Evolutionary conservation across 2,797 vertebrate genomes (phyloP).

Genomic region (Arrhamphus sclerolepis): DNA sequence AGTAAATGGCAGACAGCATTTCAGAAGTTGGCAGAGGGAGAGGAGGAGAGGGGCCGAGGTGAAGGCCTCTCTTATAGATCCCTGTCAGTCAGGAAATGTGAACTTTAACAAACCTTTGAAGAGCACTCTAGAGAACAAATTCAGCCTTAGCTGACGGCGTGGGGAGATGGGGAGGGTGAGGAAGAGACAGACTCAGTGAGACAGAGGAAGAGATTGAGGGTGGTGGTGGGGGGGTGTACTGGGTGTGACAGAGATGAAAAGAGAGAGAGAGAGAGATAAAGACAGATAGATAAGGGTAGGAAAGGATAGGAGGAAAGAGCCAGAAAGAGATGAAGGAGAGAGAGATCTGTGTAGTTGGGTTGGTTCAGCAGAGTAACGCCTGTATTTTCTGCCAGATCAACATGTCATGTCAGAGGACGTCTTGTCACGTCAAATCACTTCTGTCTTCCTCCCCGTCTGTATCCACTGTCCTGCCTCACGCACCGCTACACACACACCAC

Average conservation of each 20-base stretch:
- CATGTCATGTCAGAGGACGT: slow-evolving; percentile 80
- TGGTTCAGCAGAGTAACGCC: slow-evolving; percentile 77
- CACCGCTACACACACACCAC: slow-evolving; percentile 67
- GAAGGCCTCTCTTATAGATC: slow-evolving; percentile 78
- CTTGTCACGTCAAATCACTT: slow-evolving; percentile 83
- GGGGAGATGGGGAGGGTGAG: slow-evolving; percentile 43
- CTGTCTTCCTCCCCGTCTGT: slow-evolving; percentile 71
- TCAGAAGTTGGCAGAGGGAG: slow-evolving; percentile 64
- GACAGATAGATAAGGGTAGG: slow-evolving; percentile 44
- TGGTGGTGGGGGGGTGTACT: slow-evolving; percentile 12
- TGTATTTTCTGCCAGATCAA: slow-evolving; percentile 85
- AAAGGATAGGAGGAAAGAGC: slow-evolving; percentile 47
- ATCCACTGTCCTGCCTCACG: slow-evolving; percentile 76
- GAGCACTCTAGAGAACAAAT: slow-evolving; percentile 83
- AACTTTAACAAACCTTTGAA: slow-evolving; percentile 84
- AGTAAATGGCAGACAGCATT: slow-evolving; percentile 73
- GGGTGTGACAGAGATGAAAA: slow-evolving; percentile 62
- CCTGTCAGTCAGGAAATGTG: slow-evolving; percentile 82
- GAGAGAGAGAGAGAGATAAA: slow-evolving; percentile 48
- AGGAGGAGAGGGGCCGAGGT: slow-evolving; percentile 67
- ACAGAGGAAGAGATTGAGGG: slow-evolving; percentile 14
- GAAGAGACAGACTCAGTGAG: slow-evolving; percentile 40
- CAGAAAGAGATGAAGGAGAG: slow-evolving; percentile 54
- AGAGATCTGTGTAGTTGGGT: slow-evolving; percentile 71
- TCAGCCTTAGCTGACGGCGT: slow-evolving; percentile 73